Percentiles rank a stretch among this genome's conserved stretches.
These are phyloP conservation scores for Mesaphorura yosii DNA, from an alignment of 1,140 invertebrate genomes.

Conservation along the genomic window DNA sequence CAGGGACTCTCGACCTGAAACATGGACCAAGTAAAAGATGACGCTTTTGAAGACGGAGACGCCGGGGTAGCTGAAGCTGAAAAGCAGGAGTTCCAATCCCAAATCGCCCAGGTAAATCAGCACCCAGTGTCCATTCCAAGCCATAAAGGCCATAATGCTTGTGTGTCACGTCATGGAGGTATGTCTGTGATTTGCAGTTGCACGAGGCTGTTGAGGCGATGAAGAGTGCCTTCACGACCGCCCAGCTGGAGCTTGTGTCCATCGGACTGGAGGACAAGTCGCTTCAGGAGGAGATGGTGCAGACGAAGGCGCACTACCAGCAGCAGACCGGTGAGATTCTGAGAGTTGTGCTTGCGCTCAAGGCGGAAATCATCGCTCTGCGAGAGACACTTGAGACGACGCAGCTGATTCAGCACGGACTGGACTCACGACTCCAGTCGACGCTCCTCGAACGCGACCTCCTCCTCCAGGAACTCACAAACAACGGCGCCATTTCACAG, in stretches of 20 bases:
- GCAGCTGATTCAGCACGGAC: constrained; percentile 30
- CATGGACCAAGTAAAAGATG: too few species aligned
- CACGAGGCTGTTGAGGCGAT: constrained; percentile 32
- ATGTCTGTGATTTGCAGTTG: constrained; percentile 24
- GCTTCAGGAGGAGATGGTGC: constrained; percentile 24
- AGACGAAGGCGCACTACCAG: constrained; percentile 26
- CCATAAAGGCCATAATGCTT: not conserved
- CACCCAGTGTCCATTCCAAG: too few species aligned
- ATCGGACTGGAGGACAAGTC: constrained; percentile 29
- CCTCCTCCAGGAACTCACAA: constrained; percentile 34
- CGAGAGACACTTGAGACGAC: constrained; percentile 23
- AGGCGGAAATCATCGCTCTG: constrained; percentile 25
- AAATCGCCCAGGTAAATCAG: too few species aligned
- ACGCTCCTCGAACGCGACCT: constrained; percentile 32
- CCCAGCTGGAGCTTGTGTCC: constrained; percentile 29
- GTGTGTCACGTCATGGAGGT: not conserved
- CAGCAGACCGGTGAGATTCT: constrained; percentile 32
- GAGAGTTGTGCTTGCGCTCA: constrained; percentile 31
- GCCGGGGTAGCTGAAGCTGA: too few species aligned
- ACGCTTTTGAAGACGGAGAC: too few species aligned
- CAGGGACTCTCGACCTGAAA: too few species aligned
- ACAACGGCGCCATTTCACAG: constrained; percentile 31
- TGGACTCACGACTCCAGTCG: constrained; percentile 31
- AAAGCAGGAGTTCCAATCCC: too few species aligned
- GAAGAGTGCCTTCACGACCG: constrained; percentile 33